These are phyloP conservation scores for Siphamia tubifer DNA, from an alignment of 2,113 vertebrate species.

Conservation along the genomic window DNA sequence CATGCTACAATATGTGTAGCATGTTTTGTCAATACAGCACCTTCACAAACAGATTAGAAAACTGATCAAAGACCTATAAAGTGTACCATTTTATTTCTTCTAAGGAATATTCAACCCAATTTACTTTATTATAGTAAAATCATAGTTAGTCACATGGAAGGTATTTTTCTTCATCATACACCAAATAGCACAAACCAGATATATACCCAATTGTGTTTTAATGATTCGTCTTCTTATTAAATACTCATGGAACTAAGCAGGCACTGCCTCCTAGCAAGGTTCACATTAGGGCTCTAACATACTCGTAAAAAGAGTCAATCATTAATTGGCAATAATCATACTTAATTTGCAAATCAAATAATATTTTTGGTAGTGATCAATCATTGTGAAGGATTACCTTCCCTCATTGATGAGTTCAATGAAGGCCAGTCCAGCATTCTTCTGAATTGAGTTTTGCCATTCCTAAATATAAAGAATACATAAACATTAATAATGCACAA, in stretches of 20 bases:
- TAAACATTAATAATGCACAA: neutral
- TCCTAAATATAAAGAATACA: slow-evolving; percentile 83
- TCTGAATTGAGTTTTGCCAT: slow-evolving; percentile 99
- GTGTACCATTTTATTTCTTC: too few relatives aligned
- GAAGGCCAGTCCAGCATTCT: slow-evolving; percentile 98
- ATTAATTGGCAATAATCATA: too few relatives aligned
- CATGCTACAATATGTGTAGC: neutral
- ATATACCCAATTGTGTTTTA: slow-evolving; percentile 31
- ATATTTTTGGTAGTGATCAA: neutral
- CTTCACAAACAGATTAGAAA: neutral
- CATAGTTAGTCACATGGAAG: too few relatives aligned
- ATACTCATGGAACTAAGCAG: slow-evolving; percentile 26
- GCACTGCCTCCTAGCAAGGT: slow-evolving; percentile 32
- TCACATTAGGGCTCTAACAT: slow-evolving; percentile 32
- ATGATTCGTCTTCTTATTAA: slow-evolving; percentile 24
- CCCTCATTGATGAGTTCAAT: slow-evolving; percentile 99
- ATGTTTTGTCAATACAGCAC: neutral
- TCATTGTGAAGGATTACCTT: slow-evolving; percentile 84
- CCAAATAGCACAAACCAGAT: slow-evolving; percentile 6
- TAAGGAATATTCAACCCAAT: too few relatives aligned
- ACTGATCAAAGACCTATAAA: too few relatives aligned
- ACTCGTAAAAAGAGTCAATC: too few relatives aligned
- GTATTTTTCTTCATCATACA: slow-evolving; percentile 6
- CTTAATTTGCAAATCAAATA: slow-evolving; percentile 13
- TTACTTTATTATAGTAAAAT: too few relatives aligned